phyloP scores from a whole-genome alignment of 2,113 vertebrate genomes.

The Nerophis ophidion region DNA sequence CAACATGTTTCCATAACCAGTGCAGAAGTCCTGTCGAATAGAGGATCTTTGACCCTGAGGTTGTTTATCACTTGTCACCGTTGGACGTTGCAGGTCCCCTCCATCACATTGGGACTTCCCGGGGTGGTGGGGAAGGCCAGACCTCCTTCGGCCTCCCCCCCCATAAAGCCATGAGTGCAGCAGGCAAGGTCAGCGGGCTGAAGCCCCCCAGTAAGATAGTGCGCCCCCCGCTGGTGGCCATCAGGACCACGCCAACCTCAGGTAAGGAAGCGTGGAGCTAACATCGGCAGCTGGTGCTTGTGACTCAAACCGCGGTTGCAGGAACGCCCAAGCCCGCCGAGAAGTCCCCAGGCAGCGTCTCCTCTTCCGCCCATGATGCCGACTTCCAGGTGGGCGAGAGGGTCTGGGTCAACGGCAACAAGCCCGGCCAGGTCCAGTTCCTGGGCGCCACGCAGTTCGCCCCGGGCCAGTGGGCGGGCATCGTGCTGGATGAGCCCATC shows the following conservation, averaged over 20 bases:
- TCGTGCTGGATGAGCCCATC: constrained; percentile 87
- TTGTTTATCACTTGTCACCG: no score
- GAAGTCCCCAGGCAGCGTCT: constrained; percentile 46
- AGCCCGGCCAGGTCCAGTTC: constrained; percentile 90
- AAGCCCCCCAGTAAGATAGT: constrained; percentile 88
- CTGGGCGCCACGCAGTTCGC: constrained; percentile 92
- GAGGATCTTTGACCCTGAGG: no score
- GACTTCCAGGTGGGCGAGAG: constrained; percentile 86
- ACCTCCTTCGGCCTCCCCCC: neutral
- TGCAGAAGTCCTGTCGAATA: no score
- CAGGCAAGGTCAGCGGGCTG: constrained; percentile 86
- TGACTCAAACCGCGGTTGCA: constrained; percentile 27
- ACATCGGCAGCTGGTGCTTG: neutral
- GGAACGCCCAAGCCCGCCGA: constrained; percentile 70
- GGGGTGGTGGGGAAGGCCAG: constrained; percentile 43
- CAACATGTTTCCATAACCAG: no score
- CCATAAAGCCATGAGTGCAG: constrained; percentile 72
- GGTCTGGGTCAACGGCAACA: constrained; percentile 94
- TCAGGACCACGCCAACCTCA: constrained; percentile 71
- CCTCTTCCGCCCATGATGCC: constrained; percentile 71
- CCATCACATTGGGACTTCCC: constrained; percentile 23
- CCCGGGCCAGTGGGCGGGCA: constrained; percentile 93
- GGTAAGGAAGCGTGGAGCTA: constrained; percentile 60
- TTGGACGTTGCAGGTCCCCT: constrained; percentile 17
- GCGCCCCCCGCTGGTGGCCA: constrained; percentile 71